Evolutionary conservation across 2,888 invertebrate genomes (phyloP).

Genomic region (Tetragonula carbonaria): DNA sequence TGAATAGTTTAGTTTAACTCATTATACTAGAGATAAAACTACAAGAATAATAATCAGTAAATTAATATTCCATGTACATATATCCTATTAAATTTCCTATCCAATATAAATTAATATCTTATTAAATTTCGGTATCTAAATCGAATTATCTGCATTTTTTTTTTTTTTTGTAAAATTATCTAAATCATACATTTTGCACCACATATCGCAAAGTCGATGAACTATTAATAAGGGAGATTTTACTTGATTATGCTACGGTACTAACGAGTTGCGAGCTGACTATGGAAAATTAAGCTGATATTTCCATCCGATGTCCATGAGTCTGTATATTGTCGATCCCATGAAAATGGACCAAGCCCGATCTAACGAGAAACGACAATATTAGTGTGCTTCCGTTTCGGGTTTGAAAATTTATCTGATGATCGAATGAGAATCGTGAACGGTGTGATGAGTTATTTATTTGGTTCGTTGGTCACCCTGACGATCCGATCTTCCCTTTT

Average conservation of each 20-base stretch:
- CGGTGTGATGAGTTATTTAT: constrained; percentile 1
- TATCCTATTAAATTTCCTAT: too few relatives aligned
- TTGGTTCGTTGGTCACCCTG: constrained; percentile 36
- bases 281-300: constrained; percentile 12
- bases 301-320: constrained; percentile 23
- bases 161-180: neutral
- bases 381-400: constrained; percentile 12
- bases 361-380: constrained; percentile 34
- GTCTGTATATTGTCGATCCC: constrained; percentile 19
- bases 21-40: neutral
- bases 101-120: too few relatives aligned
- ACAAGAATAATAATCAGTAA: neutral
- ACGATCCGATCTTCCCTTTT: constrained; percentile 32
- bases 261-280: neutral
- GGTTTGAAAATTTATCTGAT: constrained; percentile 51
- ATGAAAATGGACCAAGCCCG: constrained; percentile 15
- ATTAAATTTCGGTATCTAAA: neutral
- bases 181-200: neutral
- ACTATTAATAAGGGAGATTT: neutral
- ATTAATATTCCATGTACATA: neutral
- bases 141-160: neutral
- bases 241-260: constrained; percentile 5
- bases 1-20: neutral
- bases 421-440: constrained; percentile 2
- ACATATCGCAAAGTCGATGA: neutral